Base-by-base conservation (phyloP, 1,140 invertebrate genomes). In the Carposina sasakii region DNA sequence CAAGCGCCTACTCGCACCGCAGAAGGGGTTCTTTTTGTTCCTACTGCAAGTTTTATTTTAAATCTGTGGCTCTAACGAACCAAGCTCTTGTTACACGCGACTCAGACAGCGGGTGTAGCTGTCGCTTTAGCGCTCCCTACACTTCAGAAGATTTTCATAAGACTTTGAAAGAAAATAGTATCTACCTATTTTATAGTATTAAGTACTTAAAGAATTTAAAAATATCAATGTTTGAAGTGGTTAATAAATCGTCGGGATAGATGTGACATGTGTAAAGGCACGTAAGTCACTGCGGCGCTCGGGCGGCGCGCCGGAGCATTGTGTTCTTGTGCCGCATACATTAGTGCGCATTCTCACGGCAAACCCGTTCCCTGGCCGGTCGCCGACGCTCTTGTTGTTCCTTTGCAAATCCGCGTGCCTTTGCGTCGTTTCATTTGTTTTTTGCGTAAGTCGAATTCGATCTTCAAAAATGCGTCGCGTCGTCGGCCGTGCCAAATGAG, bases 1-100 rank as follows among this genome's bases (percentile, higher is more conserved):
- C 62, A 74, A 68, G 66, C 63, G 52, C 57, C 57, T 69, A 65
- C 63, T 67, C 55, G 58, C 52, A 60, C 62, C 45, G 63, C 56
- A 61, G 51, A 60, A 69, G 57, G 57, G 55, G 65, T 71, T 73
- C 61, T 76, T 77, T 76, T 75, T 76, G 66, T 75, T 71, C 64
- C 60, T 59, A 49, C 52, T 60, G 64, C 48, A 48, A 65, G 74
- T 79, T 79, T 79, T 82, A 76, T 78, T 79, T 78, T 75, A 69
- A 78, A 76, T 77, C 71, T 69, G 69, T 57, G 58, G 65, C 63
- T 71, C 67, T 76, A 78, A 78, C 74, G 72, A 82, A 76, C 56
- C 71, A 67, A 54, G 63, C 61, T 71, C 73, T 71, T 64, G 67
- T 71, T 66, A 63, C 63, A 68, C 53, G 61, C 64, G 65, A 52